Conservation (phyloP, 2,797 vertebrate genomes). For the Menidia menidia region DNA sequence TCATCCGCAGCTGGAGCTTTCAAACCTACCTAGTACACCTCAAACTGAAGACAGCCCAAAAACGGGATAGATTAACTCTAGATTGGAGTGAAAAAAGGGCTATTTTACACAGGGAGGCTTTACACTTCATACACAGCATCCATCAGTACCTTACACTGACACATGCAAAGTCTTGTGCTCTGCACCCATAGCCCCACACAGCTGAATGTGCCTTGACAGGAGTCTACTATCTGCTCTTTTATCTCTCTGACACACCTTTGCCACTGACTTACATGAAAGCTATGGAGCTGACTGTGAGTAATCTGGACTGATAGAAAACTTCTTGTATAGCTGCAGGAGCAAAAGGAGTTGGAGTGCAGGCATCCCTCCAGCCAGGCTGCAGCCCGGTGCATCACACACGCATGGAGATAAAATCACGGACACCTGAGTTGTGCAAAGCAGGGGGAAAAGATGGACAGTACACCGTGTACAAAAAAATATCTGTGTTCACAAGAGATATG, state of each 20-base stretch:
- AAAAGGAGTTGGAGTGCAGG: constrained; percentile 48
- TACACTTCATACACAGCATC: constrained; percentile 34
- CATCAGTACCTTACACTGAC: constrained; percentile 57
- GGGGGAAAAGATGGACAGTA: constrained; percentile 26
- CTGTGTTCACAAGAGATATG: constrained; percentile 21
- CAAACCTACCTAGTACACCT: constrained; percentile 17
- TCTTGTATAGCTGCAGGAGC: constrained; percentile 46
- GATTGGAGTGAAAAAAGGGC: constrained; percentile 20
- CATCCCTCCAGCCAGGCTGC: constrained; percentile 29
- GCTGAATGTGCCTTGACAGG: constrained; percentile 52
- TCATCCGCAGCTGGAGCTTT: constrained; percentile 15
- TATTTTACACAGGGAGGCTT: constrained; percentile 19
- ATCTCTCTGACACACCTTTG: constrained; percentile 67
- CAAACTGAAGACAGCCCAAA: constrained; percentile 21
- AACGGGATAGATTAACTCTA: constrained; percentile 31
- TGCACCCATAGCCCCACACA: constrained; percentile 47
- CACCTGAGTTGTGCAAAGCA: constrained; percentile 30
- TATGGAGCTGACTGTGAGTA: constrained; percentile 60
- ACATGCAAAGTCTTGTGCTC: constrained; percentile 46
- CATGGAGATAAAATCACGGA: constrained; percentile 55
- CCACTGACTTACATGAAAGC: constrained; percentile 77
- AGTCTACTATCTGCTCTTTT: constrained; percentile 63
- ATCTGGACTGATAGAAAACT: constrained; percentile 65
- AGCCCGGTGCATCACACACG: constrained; percentile 38
- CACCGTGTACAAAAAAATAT: constrained; percentile 1